phyloP scores from a whole-genome alignment of 2,113 vertebrate species.

The Centropristis striata region DNA sequence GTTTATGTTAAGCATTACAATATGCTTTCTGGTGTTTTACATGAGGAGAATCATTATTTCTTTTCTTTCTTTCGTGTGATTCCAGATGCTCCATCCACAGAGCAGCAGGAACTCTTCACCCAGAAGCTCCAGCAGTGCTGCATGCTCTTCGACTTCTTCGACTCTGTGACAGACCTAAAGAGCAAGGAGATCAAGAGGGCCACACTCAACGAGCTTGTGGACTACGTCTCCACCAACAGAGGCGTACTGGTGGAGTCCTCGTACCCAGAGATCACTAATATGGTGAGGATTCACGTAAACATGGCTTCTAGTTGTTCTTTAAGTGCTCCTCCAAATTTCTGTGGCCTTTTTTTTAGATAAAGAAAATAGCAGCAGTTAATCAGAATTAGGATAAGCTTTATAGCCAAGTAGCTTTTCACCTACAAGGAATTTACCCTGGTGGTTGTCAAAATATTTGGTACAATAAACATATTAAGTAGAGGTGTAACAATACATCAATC shows the following conservation, averaged over 20 bases:
- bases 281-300: slow-evolving; percentile 87
- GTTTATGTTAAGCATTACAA: not conserved
- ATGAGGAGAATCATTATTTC: slow-evolving; percentile 17
- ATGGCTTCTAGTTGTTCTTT: not conserved
- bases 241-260: slow-evolving; percentile 95
- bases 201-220: slow-evolving; percentile 96
- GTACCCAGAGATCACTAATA: slow-evolving; percentile 96
- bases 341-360: too few relatives aligned
- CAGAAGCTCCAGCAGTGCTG: slow-evolving; percentile 99
- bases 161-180: slow-evolving; percentile 96
- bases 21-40: not conserved
- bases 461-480: too few relatives aligned
- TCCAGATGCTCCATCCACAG: slow-evolving; percentile 93
- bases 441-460: too few relatives aligned
- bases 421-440: too few relatives aligned
- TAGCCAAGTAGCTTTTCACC: too few relatives aligned
- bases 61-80: slow-evolving; percentile 52
- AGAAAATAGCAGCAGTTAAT: too few relatives aligned
- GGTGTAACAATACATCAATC: too few relatives aligned
- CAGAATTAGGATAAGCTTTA: too few relatives aligned
- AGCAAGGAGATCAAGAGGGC: slow-evolving; percentile 99
- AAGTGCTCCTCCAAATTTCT: not conserved
- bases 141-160: slow-evolving; percentile 96
- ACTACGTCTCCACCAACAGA: slow-evolving; percentile 97
- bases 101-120: slow-evolving; percentile 95